Evolutionary conservation across 1,140 invertebrate genomes (phyloP).

Genomic region (Anoplophora glabripennis): DNA sequence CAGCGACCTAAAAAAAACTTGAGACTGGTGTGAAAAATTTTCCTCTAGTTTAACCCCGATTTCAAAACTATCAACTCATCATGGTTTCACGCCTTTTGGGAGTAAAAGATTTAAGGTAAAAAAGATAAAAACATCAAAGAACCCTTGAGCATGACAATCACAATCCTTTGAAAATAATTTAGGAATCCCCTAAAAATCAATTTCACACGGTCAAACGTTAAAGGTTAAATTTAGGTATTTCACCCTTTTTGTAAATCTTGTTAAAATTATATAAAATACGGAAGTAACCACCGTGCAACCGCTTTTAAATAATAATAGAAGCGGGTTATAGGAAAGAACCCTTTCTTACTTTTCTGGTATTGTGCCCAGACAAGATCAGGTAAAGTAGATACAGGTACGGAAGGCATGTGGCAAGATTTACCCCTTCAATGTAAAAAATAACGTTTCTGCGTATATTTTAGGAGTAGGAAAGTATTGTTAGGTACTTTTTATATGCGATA

Average conservation of each 20-base stretch:
- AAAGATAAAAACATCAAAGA: constrained; percentile 17
- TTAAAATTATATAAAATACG: constrained; percentile 39
- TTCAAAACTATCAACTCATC: too few species aligned
- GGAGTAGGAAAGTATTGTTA: too few species aligned
- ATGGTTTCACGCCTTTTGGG: constrained; percentile 9
- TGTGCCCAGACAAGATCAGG: constrained; percentile 22
- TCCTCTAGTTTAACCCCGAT: too few species aligned
- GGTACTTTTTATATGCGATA: too few species aligned
- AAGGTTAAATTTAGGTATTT: constrained; percentile 31
- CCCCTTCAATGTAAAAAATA: constrained; percentile 24
- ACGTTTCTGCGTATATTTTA: constrained; percentile 20
- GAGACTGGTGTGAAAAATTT: too few species aligned
- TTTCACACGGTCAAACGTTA: constrained; percentile 38
- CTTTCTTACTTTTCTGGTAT: constrained; percentile 16
- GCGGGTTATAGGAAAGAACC: constrained; percentile 17
- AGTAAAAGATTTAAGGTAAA: not conserved
- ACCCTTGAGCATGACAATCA: constrained; percentile 18
- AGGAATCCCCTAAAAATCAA: constrained; percentile 25
- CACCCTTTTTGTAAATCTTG: constrained; percentile 35
- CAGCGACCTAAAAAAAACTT: too few species aligned
- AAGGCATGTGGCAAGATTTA: constrained; percentile 9
- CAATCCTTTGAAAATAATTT: constrained; percentile 11
- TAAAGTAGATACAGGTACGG: constrained; percentile 28
- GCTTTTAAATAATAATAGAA: constrained; percentile 31
- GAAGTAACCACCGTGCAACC: constrained; percentile 39